phyloP scores from a whole-genome alignment of 2,888 invertebrate species.

The Conops quadrifasciatus region DNA sequence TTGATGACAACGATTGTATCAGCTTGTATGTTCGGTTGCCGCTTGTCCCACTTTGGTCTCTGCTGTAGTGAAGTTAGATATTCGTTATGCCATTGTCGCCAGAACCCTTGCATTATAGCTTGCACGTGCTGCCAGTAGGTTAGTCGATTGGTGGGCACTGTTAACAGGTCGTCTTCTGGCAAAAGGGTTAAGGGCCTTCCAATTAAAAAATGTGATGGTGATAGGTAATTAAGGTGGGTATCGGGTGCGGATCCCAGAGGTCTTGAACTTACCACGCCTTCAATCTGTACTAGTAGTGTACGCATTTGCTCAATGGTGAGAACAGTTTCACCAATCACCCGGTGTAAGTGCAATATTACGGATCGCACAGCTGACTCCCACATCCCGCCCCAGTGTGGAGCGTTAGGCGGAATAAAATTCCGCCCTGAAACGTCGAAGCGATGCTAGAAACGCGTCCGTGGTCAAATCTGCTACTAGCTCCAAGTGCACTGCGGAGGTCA shows the following conservation, averaged over 20 bases:
- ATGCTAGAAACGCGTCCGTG: not conserved
- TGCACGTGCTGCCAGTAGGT: not conserved
- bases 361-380: conserved; percentile 30
- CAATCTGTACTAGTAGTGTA: not conserved
- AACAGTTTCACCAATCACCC: conserved; percentile 1
- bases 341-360: conserved; percentile 18
- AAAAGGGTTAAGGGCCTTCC: conserved; percentile 1
- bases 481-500: not conserved
- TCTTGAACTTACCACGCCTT: not conserved
- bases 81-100: conserved; percentile 11
- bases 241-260: not conserved
- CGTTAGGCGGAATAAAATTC: conserved; percentile 15
- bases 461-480: conserved; percentile 8
- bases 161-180: not conserved
- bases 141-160: not conserved
- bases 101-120: not conserved
- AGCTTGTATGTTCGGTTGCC: not conserved
- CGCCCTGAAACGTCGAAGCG: not conserved
- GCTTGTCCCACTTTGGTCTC: not conserved
- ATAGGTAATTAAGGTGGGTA: not conserved
- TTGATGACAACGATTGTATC: conserved; percentile 2
- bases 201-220: not conserved
- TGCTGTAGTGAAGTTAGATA: conserved; percentile 12
- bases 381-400: conserved; percentile 22
- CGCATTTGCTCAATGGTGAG: conserved; percentile 23